Conservation (phyloP, 2,113 vertebrate genomes). For the Actenoides lindsayi region DNA sequence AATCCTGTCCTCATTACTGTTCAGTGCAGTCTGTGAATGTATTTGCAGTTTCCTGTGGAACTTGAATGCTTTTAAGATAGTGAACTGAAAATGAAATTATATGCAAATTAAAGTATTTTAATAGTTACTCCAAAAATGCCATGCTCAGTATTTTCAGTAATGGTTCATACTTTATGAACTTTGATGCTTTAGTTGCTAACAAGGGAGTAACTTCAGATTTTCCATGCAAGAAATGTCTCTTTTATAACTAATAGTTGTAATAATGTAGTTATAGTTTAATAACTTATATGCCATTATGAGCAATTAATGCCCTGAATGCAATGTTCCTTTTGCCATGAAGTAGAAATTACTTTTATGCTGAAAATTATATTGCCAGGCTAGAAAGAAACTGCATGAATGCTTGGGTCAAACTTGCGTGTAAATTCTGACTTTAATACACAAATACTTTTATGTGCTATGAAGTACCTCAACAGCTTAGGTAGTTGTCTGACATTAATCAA, state of each 20-base stretch:
- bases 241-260: neutral
- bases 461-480: neutral
- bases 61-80: neutral
- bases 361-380: neutral
- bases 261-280: neutral
- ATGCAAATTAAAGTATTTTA: constrained; percentile 2
- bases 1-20: neutral
- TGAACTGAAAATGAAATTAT: constrained; percentile 14
- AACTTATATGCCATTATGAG: neutral
- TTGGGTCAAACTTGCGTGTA: neutral
- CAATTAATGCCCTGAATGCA: neutral
- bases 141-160: neutral
- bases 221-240: constrained; percentile 9
- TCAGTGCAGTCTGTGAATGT: neutral
- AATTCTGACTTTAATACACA: neutral
- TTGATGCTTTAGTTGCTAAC: neutral
- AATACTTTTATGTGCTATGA: neutral
- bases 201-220: constrained; percentile 13
- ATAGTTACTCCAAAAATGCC: neutral
- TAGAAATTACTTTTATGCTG: neutral
- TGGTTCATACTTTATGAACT: constrained; percentile 45
- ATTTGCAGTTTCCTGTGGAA: neutral
- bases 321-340: neutral
- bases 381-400: neutral
- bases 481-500: too few relatives aligned